Evolutionary conservation across 2,113 vertebrate genomes (phyloP).

Genomic region (Marcusenius ussheri): DNA sequence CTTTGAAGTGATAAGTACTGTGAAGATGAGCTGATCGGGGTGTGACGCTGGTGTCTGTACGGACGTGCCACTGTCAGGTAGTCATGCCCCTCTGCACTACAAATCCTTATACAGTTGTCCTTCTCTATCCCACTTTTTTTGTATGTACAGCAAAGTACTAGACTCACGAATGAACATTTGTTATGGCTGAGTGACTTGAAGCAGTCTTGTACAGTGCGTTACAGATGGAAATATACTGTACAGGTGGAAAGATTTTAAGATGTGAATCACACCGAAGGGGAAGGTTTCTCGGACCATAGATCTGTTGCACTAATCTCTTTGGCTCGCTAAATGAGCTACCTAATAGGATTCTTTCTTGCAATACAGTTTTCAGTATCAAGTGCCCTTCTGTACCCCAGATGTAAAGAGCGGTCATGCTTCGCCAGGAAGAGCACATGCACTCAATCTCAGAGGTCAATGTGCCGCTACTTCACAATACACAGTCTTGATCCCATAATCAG

Average conservation of each 20-base stretch:
- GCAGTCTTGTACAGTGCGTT: neutral
- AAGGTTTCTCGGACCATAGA: neutral
- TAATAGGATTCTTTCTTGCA: slow-evolving; percentile 53
- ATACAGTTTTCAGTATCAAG: neutral
- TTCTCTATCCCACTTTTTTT: neutral
- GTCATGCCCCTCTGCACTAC: neutral
- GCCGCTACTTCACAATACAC: slow-evolving; percentile 44
- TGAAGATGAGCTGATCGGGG: neutral
- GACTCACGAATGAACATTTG: neutral
- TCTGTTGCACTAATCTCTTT: slow-evolving; percentile 21
- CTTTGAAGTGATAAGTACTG: neutral
- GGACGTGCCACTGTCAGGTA: neutral
- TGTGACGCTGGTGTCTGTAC: too few species aligned
- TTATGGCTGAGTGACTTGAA: neutral
- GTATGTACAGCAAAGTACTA: neutral
- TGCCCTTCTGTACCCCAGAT: slow-evolving; percentile 22
- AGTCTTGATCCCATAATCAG: slow-evolving; percentile 51
- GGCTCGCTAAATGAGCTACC: slow-evolving; percentile 57
- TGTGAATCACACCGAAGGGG: neutral
- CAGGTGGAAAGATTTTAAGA: slow-evolving; percentile 1
- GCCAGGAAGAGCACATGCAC: slow-evolving; percentile 37
- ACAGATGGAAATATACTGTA: neutral
- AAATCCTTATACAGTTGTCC: neutral
- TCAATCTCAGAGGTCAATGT: slow-evolving; percentile 44
- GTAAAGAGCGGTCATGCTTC: slow-evolving; percentile 39